Evolutionary conservation across 2,797 vertebrate species (phyloP), one percentile per base, ranked within the genome.

Genomic region (Buceros bicornis): DNA sequence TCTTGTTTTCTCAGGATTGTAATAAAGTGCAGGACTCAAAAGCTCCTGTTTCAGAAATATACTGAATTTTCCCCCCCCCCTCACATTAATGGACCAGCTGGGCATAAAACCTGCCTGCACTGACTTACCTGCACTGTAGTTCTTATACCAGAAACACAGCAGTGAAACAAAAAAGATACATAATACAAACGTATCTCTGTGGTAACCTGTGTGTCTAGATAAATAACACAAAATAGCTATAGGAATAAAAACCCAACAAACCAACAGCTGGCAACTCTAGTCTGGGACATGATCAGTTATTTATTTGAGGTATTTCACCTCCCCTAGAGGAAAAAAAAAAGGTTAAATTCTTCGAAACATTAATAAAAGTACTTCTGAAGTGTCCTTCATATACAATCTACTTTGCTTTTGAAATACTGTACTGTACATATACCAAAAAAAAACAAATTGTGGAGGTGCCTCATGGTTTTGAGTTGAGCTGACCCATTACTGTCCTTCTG

Each of bases 221-320:
- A 66, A 87, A 5, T 5, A 81, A 33, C 16, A 57, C 19, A 47
- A 79, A 82, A 77, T 12, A 12, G 4, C 19, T 76, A 56, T 2
- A 71, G 8, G 3, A 78, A 47, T 67, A 66, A 21, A 28, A 29
- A 8, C 20, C 26, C 37, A 21, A 10, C 6, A 28, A 70, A 22
- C 28, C 33, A 42, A 21, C 8, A 86, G 35, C 48, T 42, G 70
- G 15, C 17, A 78, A 40, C 26, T 54, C 21, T 35, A 48, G 10
- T 20, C 33, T 86, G 33, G n/a, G 20, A 77, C n/a, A 22, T 8
- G 10, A 16, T 8, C 4, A 1, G 1, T 40, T 11, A 1, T 33
- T 13, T 78, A 5, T 73, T 74, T 31, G 11, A n/a, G 24, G 25
- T 65, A 20, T 29, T 31, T 42, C 20, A 10, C 19, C 29, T n/a